Evolutionary conservation across 2,888 invertebrate genomes (phyloP), one percentile per base, ranked within the genome.

Genomic region (Portevinia maculata): DNA sequence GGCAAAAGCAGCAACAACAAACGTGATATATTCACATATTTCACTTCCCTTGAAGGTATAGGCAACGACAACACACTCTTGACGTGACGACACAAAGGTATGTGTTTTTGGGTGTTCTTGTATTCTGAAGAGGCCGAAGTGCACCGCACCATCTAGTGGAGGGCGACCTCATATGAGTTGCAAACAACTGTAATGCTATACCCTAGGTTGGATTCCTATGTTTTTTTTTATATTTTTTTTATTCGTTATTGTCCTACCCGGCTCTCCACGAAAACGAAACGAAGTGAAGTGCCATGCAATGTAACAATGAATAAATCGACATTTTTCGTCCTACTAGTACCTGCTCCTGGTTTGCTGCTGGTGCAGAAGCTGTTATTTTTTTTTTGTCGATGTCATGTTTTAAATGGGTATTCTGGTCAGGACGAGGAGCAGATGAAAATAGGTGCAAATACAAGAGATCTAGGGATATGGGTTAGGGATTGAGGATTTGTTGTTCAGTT

Each of bases 271-370:
- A 8, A 30, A 15, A 8, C 21, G 53, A 73, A 53, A 62, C 69
- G 69, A 48, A 53, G 59, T 60, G 52, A 65, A 75, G 70, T 53
- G 76, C 83, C 50, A 83, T 67, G 76, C 67, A 83, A 83, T 78
- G 83, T 78, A 78, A 83, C 83, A 83, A 83, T 83, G 83, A 83
- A 83, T 83, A 78, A 78, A 83, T 83, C 71, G 76, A 67, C 76
- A 62, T 83, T 62, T 76, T 76, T 78, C 69, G 48, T 59, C 55
- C 48, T 34, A 34, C 44, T 7, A 21, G 7, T 0, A 15, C 11
- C 48, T 30, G 30, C 17, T 53, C n/a, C 55, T 73, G 52, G 46
- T 13, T 32, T 69, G 53, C 48, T 13, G 21, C 30, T 41, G 17
- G 19, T 44, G 17, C 44, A 44, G 41, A 44, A 32, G 44, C 11